phyloP scores from a whole-genome alignment of 2,888 invertebrate species.

The Drosophila anceps region DNA sequence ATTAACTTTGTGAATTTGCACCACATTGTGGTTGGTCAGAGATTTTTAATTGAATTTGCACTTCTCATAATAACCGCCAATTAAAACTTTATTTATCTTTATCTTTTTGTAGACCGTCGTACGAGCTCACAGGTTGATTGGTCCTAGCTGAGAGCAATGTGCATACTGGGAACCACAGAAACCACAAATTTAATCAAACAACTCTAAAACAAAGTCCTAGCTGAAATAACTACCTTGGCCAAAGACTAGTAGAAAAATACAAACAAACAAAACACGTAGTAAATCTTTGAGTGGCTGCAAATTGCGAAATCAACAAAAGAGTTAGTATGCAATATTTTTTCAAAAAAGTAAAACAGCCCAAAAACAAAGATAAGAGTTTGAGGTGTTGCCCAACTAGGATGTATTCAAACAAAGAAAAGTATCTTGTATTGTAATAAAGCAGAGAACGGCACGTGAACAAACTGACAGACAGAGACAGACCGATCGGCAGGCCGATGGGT shows the following conservation, averaged over 20 bases:
- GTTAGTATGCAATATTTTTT: constrained; percentile 65
- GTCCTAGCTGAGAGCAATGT: constrained; percentile 4
- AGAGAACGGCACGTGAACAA: constrained; percentile 48
- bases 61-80: constrained; percentile 47
- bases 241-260: constrained; percentile 7
- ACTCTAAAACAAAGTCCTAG: constrained; percentile 46
- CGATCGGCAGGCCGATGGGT: background rate
- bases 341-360: constrained; percentile 16
- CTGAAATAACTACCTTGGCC: constrained; percentile 41
- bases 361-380: constrained; percentile 3
- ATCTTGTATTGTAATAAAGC: constrained; percentile 66
- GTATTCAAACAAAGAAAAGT: constrained; percentile 44
- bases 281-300: constrained; percentile 55
- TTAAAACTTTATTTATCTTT: constrained; percentile 71
- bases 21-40: constrained; percentile 16
- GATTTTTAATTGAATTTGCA: constrained; percentile 52
- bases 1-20: constrained; percentile 8
- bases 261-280: constrained; percentile 38
- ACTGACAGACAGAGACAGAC: constrained; percentile 26
- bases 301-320: constrained; percentile 55
- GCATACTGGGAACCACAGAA: constrained; percentile 35
- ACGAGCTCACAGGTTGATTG: constrained; percentile 41
- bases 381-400: constrained; percentile 38
- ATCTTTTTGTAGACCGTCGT: constrained; percentile 22
- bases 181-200: constrained; percentile 73